Conservation (phyloP, 2,888 invertebrate genomes). For the Philhelius pedissequus region DNA sequence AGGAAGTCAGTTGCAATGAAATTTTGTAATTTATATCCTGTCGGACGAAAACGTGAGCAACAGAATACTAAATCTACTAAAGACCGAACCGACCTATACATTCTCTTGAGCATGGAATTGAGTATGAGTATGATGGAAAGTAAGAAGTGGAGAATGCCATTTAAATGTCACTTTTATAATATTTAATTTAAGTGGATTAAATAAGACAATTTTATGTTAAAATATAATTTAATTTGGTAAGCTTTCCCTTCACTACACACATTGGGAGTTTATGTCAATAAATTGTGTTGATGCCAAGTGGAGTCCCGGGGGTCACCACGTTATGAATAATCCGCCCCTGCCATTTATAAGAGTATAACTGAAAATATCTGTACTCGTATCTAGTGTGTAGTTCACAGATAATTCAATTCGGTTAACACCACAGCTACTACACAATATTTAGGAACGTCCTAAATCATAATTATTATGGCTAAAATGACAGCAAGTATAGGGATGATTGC, state of each 20-base stretch:
- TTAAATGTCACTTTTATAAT: slow-evolving; percentile 40
- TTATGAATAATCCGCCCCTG: not conserved
- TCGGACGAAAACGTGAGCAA: slow-evolving; percentile 35
- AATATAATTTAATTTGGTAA: slow-evolving; percentile 12
- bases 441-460: slow-evolving; percentile 33
- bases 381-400: not conserved
- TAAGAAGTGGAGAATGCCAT: not conserved
- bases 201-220: slow-evolving; percentile 53
- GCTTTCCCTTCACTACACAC: not conserved
- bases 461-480: not conserved
- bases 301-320: not conserved
- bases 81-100: too few species aligned
- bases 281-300: not conserved
- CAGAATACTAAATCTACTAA: not conserved
- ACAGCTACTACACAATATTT: slow-evolving; percentile 16
- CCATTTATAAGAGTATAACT: not conserved
- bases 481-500: not conserved
- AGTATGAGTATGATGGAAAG: not conserved
- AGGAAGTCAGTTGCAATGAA: slow-evolving; percentile 68
- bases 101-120: too few species aligned
- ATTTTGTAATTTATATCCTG: slow-evolving; percentile 63
- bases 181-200: slow-evolving; percentile 51
- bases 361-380: not conserved
- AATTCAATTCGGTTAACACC: slow-evolving; percentile 27
- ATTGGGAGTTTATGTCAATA: slow-evolving; percentile 15